Evolutionary conservation across 2,113 vertebrate species (phyloP), one percentile per base, ranked within the genome.

Genomic region (Pungitius pungitius): DNA sequence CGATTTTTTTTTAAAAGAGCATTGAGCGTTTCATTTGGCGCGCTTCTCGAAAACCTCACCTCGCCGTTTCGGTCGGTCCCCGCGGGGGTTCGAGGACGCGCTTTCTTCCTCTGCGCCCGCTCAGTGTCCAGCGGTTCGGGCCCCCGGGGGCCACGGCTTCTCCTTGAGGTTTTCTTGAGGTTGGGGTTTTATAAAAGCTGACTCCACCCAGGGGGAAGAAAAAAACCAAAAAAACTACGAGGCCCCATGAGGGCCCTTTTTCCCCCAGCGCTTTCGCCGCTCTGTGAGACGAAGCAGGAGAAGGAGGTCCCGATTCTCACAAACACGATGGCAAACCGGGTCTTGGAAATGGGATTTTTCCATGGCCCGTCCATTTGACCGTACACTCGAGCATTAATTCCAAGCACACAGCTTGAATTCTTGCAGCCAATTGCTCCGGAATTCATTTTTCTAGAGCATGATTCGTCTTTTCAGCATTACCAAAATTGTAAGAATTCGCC

Each of bases 111-210:
- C n/a, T n/a, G n/a, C n/a, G n/a, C n/a, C n/a, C n/a, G n/a, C n/a
- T n/a, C n/a, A n/a, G n/a, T n/a, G 86, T 92, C 88, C 90, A 69
- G 82, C 84, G 87, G 90, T 91, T 49, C n/a, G n/a, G 87, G 71
- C 77, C 56, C n/a, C n/a, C n/a, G n/a, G n/a, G 45, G 87, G 87
- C 90, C 90, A 78, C 83, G 81, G 75, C 78, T 90, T 92, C 85
- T 89, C 87, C 91, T 92, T 89, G 87, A 90, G 85, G 84, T 90
- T 91, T 91, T 80, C 88, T 75, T 77, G 78, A 91, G 84, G 87
- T 89, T 1, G 87, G 89, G 82, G 86, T 2, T 85, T 54, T 91
- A 87, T 85, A 86, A 88, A 92, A 91, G 85, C 78, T 76, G 89
- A 88, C 90, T 90, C 86, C 88, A 88, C 91, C 88, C 84, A 51